Percentiles rank a stretch among this genome's conserved stretches.
Conservation (phyloP, 1,140 invertebrate genomes). For the Tetraneura akinire region DNA sequence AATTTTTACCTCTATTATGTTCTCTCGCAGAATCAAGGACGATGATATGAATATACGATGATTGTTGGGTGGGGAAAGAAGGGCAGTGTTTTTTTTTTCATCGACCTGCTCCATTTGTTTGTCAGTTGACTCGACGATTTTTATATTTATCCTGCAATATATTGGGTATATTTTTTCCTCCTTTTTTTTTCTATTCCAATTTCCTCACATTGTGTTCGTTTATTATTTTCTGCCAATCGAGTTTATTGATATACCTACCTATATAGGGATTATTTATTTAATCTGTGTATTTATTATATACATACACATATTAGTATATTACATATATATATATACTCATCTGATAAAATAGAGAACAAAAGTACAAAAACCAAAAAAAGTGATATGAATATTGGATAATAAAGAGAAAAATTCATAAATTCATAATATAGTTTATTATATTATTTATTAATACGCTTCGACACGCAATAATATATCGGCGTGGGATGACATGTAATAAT, state of each 20-base stretch:
- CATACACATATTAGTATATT: too few relatives aligned
- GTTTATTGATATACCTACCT: not conserved
- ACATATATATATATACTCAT: conserved; percentile 5
- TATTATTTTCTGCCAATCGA: conserved; percentile 8
- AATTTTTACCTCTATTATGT: conserved; percentile 29
- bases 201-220: not conserved
- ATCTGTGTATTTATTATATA: too few relatives aligned
- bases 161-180: conserved; percentile 17
- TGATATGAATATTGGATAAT: not conserved
- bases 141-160: not conserved
- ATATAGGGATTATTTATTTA: too few relatives aligned
- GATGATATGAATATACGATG: too few relatives aligned
- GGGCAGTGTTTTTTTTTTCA: not conserved
- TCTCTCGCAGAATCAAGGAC: conserved; percentile 9
- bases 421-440: too few relatives aligned
- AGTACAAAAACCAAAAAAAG: not conserved
- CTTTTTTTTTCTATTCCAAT: not conserved
- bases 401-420: conserved; percentile 1
- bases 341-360: not conserved
- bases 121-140: not conserved
- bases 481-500: too few relatives aligned
- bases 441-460: too few relatives aligned
- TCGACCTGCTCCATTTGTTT: not conserved
- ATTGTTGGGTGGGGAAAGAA: too few relatives aligned
- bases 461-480: too few relatives aligned